Evolutionary conservation across 2,888 invertebrate species (phyloP).

Genomic region (Cryptocheilus praepositus): DNA sequence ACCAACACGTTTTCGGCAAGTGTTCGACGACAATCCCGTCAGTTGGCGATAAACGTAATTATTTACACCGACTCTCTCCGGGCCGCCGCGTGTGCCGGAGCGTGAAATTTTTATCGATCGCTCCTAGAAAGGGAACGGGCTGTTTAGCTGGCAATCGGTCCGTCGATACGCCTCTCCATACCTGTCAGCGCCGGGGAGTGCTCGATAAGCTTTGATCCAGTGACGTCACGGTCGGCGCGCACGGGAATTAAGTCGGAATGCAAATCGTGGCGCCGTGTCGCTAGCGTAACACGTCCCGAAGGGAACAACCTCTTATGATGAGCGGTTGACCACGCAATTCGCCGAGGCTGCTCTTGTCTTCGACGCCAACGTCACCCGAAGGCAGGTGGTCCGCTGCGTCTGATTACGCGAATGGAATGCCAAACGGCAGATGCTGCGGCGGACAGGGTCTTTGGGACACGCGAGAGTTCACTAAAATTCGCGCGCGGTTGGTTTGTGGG

Average conservation of each 20-base stretch:
- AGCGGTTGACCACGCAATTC: no score
- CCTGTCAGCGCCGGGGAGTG: constrained; percentile 24
- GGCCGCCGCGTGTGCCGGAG: constrained; percentile 14
- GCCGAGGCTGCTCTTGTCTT: no score
- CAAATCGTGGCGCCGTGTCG: constrained; percentile 52
- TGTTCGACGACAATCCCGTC: neutral
- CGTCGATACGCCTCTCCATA: constrained; percentile 28
- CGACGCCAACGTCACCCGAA: no score
- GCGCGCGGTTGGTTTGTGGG: no score
- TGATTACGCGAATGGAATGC: no score
- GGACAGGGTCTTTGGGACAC: no score
- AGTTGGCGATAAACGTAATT: constrained; percentile 30
- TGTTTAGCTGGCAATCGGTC: constrained; percentile 3
- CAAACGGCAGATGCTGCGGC: no score
- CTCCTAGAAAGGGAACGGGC: constrained; percentile 28
- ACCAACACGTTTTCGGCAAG: neutral
- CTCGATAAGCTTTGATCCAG: constrained; percentile 33
- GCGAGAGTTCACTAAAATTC: no score
- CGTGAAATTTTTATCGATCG: constrained; percentile 15
- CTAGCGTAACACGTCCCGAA: neutral
- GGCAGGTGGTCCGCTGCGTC: no score
- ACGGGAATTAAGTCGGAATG: constrained; percentile 46
- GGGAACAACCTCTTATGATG: no score
- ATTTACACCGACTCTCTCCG: constrained; percentile 21
- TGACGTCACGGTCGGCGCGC: constrained; percentile 43